Conservation (phyloP, 2,888 invertebrate genomes). For the Hartigia nigra region DNA sequence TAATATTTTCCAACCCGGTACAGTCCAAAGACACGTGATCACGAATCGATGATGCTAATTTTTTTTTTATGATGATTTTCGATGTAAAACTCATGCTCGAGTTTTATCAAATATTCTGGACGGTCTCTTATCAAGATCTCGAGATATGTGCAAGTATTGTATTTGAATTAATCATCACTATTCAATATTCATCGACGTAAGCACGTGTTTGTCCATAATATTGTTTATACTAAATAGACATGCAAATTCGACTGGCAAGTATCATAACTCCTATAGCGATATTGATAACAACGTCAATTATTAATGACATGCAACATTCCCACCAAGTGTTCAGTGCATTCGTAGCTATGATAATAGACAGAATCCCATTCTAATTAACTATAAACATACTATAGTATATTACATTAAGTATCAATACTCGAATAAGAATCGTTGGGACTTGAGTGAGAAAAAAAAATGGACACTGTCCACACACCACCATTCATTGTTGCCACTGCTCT, state of each 20-base stretch:
- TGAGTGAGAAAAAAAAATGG: neutral
- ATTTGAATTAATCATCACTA: neutral
- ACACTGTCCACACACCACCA: neutral
- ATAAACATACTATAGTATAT: neutral
- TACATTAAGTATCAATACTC: neutral
- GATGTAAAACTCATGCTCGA: neutral
- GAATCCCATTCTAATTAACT: neutral
- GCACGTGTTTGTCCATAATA: neutral
- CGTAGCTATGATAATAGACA: neutral
- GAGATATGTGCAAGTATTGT: neutral
- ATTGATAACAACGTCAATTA: constrained; percentile 21
- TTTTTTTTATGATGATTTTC: neutral
- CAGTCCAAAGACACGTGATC: neutral
- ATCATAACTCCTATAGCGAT: neutral
- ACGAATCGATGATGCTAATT: neutral
- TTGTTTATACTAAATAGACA: neutral
- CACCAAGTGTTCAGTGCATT: constrained; percentile 42
- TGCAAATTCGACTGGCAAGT: neutral
- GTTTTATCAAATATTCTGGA: neutral
- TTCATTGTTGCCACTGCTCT: neutral
- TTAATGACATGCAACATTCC: constrained; percentile 53
- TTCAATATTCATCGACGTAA: neutral
- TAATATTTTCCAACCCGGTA: neutral
- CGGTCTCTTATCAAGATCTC: neutral
- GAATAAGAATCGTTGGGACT: neutral